Evolutionary conservation across 2,888 invertebrate species (phyloP), one percentile per base, ranked within the genome.

Genomic region (Ferrisia virgata): DNA sequence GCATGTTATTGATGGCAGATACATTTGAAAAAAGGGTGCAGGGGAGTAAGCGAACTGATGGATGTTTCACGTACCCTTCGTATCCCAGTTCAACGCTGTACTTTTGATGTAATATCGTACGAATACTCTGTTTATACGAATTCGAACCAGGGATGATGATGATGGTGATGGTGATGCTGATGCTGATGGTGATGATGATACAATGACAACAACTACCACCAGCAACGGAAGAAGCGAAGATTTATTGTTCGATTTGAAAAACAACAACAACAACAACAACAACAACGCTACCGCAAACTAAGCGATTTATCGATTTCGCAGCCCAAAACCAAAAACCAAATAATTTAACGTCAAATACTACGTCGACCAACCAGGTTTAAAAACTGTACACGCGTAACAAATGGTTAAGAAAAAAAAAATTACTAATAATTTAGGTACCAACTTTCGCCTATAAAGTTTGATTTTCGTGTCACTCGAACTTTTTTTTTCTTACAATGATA

Each of bases 201-300:
- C n/a, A n/a, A n/a, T n/a, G n/a, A n/a, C n/a, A n/a, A n/a, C n/a
- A n/a, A n/a, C n/a, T n/a, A n/a, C n/a, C n/a, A n/a, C n/a, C n/a
- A n/a, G n/a, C n/a, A n/a, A n/a, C n/a, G n/a, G n/a, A n/a, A n/a
- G n/a, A n/a, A n/a, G 2, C 58, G 22, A 64, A 76, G 36, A 76
- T 76, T 76, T 76, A 76, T 76, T 22, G 22, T 36, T 76, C 72
- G 72, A 76, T 76, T 76, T 76, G 72, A 36, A 76, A 76, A 36
- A 76, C n/a, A n/a, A n/a, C n/a, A n/a, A n/a, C n/a, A n/a, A n/a
- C n/a, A n/a, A n/a, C n/a, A n/a, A n/a, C n/a, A n/a, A n/a, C n/a
- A n/a, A n/a, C n/a, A n/a, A n/a, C 22, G 64, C 28, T 64, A 64
- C 64, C 64, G 64, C 64, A 15, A 64, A 64, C 28, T 5, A 5